phyloP scores from a whole-genome alignment of 2,113 vertebrate species.

The Daubentonia madagascariensis region DNA sequence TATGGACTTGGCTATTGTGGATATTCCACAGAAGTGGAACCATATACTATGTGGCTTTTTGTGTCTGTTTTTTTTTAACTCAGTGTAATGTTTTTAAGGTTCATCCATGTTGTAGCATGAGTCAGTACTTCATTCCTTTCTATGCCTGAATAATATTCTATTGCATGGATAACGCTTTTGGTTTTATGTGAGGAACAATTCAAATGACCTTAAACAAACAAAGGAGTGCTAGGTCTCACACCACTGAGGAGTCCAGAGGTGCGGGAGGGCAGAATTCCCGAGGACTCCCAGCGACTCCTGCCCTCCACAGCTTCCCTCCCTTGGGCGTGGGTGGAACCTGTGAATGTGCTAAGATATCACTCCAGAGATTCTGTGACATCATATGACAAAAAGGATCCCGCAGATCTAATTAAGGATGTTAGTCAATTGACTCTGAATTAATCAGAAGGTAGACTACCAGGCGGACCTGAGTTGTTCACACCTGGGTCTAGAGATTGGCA shows the following conservation, averaged over 20 bases:
- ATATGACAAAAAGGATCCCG: neutral
- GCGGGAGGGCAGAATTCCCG: neutral
- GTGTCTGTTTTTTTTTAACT: neutral
- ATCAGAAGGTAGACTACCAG: neutral
- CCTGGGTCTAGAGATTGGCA: neutral
- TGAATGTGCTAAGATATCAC: neutral
- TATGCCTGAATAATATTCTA: neutral
- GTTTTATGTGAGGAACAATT: neutral
- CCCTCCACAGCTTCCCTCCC: neutral
- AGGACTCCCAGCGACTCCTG: neutral
- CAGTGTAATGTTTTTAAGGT: neutral
- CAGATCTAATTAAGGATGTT: neutral
- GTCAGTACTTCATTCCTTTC: neutral
- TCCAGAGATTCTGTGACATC: neutral
- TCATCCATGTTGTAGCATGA: neutral
- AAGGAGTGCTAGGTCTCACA: neutral
- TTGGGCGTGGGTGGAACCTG: neutral
- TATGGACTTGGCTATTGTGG: too few species aligned
- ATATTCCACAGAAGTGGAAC: neutral
- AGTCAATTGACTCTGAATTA: neutral
- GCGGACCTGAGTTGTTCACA: neutral
- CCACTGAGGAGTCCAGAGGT: neutral
- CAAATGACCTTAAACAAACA: neutral
- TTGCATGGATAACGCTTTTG: neutral
- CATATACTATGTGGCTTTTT: rapidly evolving